phyloP scores from a whole-genome alignment of 2,113 vertebrate species.

The Onychostoma macrolepis region DNA sequence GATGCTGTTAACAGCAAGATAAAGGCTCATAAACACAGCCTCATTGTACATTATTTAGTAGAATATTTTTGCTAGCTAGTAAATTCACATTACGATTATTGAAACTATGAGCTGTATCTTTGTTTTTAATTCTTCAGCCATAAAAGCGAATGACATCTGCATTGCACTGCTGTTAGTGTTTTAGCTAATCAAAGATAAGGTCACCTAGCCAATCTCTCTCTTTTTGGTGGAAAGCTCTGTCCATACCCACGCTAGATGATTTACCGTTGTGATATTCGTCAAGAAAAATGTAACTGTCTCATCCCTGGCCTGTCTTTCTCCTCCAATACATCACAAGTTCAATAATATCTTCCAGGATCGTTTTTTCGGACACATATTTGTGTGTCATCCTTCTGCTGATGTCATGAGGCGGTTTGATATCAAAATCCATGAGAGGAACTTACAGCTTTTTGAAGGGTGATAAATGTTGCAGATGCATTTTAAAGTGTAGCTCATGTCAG shows the following conservation, averaged over 20 bases:
- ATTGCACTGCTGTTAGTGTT: neutral
- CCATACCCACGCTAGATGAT: neutral
- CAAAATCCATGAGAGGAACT: constrained; percentile 2
- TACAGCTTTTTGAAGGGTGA: constrained; percentile 1
- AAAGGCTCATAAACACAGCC: constrained; percentile 49
- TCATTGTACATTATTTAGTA: constrained; percentile 36
- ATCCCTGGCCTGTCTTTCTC: constrained; percentile 8
- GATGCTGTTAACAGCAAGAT: constrained; percentile 9
- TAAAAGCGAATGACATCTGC: neutral
- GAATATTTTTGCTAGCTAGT: constrained; percentile 24
- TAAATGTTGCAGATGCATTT: constrained; percentile 18
- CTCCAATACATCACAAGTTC: constrained; percentile 30
- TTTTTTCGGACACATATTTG: constrained; percentile 19
- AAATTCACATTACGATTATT: constrained; percentile 44
- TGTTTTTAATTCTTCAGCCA: constrained; percentile 24
- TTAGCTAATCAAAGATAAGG: constrained; percentile 25
- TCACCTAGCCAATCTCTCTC: neutral
- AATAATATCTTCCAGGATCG: constrained; percentile 23
- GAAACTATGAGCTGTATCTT: constrained; percentile 23
- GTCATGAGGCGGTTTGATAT: neutral
- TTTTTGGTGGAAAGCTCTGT: neutral
- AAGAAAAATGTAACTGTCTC: constrained; percentile 18
- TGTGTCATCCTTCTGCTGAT: constrained; percentile 23
- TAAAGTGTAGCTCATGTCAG: neutral
- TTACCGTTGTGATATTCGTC: neutral